Base-by-base conservation (phyloP, 1,140 invertebrate species). In the Cotesia chilonis region DNA sequence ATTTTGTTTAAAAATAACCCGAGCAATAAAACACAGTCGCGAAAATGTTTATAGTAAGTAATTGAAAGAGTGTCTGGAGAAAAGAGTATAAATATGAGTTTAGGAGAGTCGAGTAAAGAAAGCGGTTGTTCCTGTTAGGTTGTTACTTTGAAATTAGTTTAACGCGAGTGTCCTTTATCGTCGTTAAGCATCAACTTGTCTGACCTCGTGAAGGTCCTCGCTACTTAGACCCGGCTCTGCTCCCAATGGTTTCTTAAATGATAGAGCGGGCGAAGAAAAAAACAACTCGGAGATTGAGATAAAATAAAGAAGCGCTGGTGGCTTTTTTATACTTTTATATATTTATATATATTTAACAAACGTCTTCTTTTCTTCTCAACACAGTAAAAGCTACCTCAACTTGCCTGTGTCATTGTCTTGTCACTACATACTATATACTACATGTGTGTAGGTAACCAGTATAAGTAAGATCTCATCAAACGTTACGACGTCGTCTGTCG, bases 401-500 rank as follows among this genome's bases (percentile, higher is more conserved):
- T 20, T 17, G 47, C 5, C 28, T 6, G 12, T 38, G 36, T 63
- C 60, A 36, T 63, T 12, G 60, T n/a, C 60, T 36, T 57, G 41
- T 20, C 9, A 12, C n/a, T 28, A 28, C 28, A 28, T 28, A 1
- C 28, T 28, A 28, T 2, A 28, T 28, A 28, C 28, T 28, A 4
- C 12, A 9, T 36, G 51, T 55, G 28, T 37, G 12, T n/a, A 12
- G 36, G 28, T 65, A 51, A 51, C 28, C 41, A 17, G 28, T 54
- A 28, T 28, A 28, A 12, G 12, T 57, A 60, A 37, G 64, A 68
- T 68, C 66, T 63, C 69, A 71, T 71, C 59, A 63, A 71, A 64
- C 69, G 38, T 63, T 71, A 71, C 69, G 69, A 71, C 69, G 60
- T 71, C 69, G 69, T 71, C 60, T 28, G 60, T 70, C 68, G 54